Percentiles rank a stretch among this genome's conserved stretches.
These are phyloP conservation scores for Ips typographus DNA, from an alignment of 1,140 invertebrate species.

Conservation along the genomic window DNA sequence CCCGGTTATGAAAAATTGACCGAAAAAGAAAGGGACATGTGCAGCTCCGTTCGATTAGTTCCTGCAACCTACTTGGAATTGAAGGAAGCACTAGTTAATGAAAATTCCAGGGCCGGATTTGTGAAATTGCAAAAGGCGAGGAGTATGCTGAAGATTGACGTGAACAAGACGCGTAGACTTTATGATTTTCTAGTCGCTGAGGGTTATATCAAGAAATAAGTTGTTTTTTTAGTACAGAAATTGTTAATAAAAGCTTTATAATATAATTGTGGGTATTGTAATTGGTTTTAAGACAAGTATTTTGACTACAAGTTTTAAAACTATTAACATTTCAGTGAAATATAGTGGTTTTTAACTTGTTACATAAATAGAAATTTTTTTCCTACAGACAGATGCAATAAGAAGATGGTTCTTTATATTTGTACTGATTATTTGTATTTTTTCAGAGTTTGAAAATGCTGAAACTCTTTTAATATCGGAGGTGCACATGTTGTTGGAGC, in stretches of 20 bases:
- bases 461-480: conserved; percentile 98
- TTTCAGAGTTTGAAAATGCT: conserved; percentile 96
- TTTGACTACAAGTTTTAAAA: background rate
- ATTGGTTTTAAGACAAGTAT: background rate
- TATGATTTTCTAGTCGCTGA: conserved; percentile 79
- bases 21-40: conserved; percentile 71
- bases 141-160: conserved; percentile 85
- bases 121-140: conserved; percentile 79
- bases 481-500: conserved; percentile 96
- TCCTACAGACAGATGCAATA: background rate
- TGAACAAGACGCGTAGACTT: conserved; percentile 89
- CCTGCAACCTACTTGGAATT: conserved; percentile 79
- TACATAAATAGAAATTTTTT: no score
- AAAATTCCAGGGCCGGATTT: conserved; percentile 70
- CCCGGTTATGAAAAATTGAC: conserved; percentile 79
- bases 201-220: conserved; percentile 60
- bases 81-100: conserved; percentile 69
- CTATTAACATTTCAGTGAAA: no score
- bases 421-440: conserved; percentile 8
- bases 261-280: no score
- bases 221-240: background rate
- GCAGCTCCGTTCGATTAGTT: conserved; percentile 70
- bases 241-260: no score
- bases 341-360: no score
- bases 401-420: conserved; percentile 2